Percentiles rank a stretch among this genome's conserved stretches.
Conservation (phyloP, 2,113 vertebrate genomes). For the Pleuronectes platessa region DNA sequence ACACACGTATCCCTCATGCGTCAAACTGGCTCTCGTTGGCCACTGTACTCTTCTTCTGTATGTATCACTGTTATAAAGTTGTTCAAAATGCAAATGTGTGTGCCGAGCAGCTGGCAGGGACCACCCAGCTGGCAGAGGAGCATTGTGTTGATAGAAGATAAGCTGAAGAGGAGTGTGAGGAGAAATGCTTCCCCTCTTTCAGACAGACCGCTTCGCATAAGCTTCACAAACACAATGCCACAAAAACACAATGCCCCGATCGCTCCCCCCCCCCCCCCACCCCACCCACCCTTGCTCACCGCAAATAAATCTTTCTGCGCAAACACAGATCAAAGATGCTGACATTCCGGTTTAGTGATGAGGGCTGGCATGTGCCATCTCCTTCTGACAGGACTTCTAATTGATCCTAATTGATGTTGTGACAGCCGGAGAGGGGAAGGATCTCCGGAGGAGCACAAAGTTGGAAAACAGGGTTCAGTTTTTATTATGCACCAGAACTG, state of each 20-base stretch:
- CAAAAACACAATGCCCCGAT: conserved; percentile 46
- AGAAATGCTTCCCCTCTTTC: conserved; percentile 54
- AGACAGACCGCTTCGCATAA: conserved; percentile 39
- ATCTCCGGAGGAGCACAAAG: conserved; percentile 31
- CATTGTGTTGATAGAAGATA: conserved; percentile 72
- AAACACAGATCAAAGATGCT: conserved; percentile 56
- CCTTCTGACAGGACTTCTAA: conserved; percentile 45
- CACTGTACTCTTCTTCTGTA: conserved; percentile 15
- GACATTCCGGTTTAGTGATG: conserved; percentile 19
- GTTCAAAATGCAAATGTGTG: conserved; percentile 75
- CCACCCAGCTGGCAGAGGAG: conserved; percentile 72
- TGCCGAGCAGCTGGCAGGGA: conserved; percentile 65
- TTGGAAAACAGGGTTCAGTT: conserved; percentile 38
- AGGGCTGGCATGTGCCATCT: conserved; percentile 46
- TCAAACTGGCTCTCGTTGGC: conserved; percentile 30
- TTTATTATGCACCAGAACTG: conserved; percentile 25
- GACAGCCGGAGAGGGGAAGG: conserved; percentile 33
- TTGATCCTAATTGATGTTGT: conserved; percentile 58
- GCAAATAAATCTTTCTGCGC: conserved; percentile 37
- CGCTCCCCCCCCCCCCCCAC: conserved; percentile 19
- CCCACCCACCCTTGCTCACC: conserved; percentile 17
- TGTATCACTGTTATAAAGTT: conserved; percentile 62
- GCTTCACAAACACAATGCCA: conserved; percentile 54
- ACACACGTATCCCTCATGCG: conserved; percentile 33
- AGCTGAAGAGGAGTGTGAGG: conserved; percentile 54